Conservation (phyloP, 2,113 vertebrate species). For the Dipodomys stephensi region DNA sequence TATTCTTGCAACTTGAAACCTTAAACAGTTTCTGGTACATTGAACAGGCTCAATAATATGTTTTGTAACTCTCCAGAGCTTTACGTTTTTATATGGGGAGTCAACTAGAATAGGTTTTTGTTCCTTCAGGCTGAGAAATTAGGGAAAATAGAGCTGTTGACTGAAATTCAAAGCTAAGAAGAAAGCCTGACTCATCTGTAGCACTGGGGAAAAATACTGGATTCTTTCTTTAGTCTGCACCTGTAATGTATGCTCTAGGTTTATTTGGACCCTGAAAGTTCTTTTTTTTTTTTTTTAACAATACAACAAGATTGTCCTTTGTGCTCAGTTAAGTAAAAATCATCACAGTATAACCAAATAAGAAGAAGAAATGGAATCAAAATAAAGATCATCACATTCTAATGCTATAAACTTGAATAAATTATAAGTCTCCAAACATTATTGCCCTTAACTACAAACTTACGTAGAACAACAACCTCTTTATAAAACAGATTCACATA, state of each 20-base stretch:
- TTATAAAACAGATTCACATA: constrained; percentile 18
- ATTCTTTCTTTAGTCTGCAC: neutral
- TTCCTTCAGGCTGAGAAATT: constrained; percentile 18
- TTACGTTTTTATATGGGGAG: neutral
- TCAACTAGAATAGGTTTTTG: neutral
- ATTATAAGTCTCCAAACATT: neutral
- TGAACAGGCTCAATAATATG: neutral
- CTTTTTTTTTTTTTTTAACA: neutral
- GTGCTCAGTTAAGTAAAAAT: neutral
- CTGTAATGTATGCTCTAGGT: neutral
- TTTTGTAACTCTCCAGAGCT: neutral
- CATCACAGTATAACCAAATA: neutral
- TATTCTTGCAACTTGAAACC: neutral
- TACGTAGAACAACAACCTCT: neutral
- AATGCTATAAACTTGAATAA: constrained; percentile 21
- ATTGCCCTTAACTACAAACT: neutral
- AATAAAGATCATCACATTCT: neutral
- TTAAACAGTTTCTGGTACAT: neutral
- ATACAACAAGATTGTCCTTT: neutral
- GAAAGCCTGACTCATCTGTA: neutral
- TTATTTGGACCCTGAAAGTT: neutral
- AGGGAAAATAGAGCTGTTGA: neutral
- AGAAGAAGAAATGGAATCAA: constrained; percentile 5
- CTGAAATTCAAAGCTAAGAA: constrained; percentile 11
- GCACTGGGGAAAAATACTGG: neutral